phyloP scores from a whole-genome alignment of 1,140 invertebrate genomes.

The Plutomurus gul region DNA sequence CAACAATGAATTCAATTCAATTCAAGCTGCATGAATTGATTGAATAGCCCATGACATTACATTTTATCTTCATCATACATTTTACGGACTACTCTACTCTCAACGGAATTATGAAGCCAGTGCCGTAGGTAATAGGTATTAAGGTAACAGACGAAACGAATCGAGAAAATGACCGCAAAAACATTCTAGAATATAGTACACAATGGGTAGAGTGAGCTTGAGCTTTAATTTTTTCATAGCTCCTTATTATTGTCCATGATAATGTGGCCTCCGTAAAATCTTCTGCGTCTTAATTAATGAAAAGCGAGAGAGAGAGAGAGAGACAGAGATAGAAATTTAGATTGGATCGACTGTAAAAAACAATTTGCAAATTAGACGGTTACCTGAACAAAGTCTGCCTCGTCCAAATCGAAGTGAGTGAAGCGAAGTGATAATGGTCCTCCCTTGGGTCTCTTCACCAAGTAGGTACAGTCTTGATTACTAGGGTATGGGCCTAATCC shows the following conservation, averaged over 20 bases:
- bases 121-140: no score
- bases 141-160: no score
- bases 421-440: constrained; percentile 86
- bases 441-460: constrained; percentile 79
- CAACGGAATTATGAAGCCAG: no score
- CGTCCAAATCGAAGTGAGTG: constrained; percentile 80
- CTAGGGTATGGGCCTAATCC: constrained; percentile 82
- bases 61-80: no score
- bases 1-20: neutral
- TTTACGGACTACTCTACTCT: no score
- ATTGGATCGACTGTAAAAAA: neutral
- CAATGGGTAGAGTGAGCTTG: no score
- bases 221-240: no score
- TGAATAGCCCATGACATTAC: neutral
- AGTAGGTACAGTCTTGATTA: constrained; percentile 88
- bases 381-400: constrained; percentile 82
- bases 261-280: no score
- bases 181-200: no score
- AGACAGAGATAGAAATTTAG: neutral
- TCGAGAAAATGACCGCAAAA: no score
- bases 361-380: neutral
- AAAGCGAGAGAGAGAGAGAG: neutral
- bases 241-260: no score
- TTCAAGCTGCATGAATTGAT: no score
- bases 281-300: neutral